phyloP scores from a whole-genome alignment of 2,113 vertebrate genomes.

The Thamnaconus septentrionalis region DNA sequence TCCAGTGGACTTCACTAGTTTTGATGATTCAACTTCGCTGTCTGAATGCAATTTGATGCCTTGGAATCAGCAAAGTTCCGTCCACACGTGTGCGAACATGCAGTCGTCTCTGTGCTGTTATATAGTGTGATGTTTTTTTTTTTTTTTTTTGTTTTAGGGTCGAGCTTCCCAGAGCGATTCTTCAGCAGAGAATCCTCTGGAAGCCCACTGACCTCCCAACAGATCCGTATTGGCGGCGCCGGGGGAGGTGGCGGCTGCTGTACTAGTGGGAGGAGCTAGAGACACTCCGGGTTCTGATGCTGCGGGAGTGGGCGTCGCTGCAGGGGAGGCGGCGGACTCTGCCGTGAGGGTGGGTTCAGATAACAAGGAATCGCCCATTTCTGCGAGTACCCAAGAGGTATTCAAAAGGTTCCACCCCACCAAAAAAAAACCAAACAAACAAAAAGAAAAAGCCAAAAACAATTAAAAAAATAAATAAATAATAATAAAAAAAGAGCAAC shows the following conservation, averaged over 20 bases:
- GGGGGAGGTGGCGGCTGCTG: conserved; percentile 79
- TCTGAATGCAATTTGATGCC: conserved; percentile 30
- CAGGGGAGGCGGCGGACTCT: conserved; percentile 74
- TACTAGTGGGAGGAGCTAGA: conserved; percentile 79
- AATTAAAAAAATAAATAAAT: conserved; percentile 13
- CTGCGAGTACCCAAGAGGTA: conserved; percentile 55
- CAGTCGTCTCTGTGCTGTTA: conserved; percentile 42
- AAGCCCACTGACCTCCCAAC: conserved; percentile 95
- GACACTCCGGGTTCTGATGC: conserved; percentile 72
- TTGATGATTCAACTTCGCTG: conserved; percentile 34
- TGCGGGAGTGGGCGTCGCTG: conserved; percentile 75
- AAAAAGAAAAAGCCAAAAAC: conserved; percentile 48
- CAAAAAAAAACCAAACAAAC: conserved; percentile 55
- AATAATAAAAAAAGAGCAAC: no score
- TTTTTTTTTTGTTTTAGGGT: conserved; percentile 31
- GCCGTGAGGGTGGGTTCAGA: conserved; percentile 76
- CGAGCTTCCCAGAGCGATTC: conserved; percentile 71
- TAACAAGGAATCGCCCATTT: conserved; percentile 79
- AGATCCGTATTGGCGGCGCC: conserved; percentile 88
- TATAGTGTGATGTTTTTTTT: conserved; percentile 39
- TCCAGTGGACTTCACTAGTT: conserved; percentile 11
- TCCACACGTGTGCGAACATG: conserved; percentile 43
- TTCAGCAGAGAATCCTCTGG: conserved; percentile 62
- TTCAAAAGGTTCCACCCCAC: conserved; percentile 47
- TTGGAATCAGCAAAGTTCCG: conserved; percentile 19